Evolutionary conservation across 2,113 vertebrate species (phyloP), one percentile per base, ranked within the genome.

Genomic region (Marmota flaviventris): DNA sequence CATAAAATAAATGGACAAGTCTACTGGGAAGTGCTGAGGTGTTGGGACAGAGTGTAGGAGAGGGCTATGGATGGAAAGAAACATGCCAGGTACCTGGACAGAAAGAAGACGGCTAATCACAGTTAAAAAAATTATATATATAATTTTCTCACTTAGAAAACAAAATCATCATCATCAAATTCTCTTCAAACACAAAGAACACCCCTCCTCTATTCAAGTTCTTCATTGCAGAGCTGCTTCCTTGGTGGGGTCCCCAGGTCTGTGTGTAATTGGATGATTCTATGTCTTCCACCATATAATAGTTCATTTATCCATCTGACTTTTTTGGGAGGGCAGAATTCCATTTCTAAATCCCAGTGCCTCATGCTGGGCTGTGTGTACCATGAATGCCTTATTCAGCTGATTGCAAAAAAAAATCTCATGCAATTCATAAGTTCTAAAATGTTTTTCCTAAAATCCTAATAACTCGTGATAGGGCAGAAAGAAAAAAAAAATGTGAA

Each of bases 151-250:
- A 76, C 45, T 79, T 91, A 69, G 27, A 18, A 58, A 88, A 85
- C 91, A 84, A 79, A 91, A 65, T 53, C 32, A 76, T n/a, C 93
- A 73, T 32, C 61, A 69, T 85, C 29, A 63, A 85, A 83, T 18
- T 83, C 63, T 83, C 69, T 89, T 83, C 61, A 39, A 83, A 73
- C 48, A 73, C 48, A 90, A 72, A 93, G 48, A 94, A 58, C 32
- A 79, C 27, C 45, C 51, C 65, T 77, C 65, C 37, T 48, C 34
- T 53, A 34, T 24, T 32, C 29, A 24, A 58, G 22, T 14, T 85
- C 65, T 51, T 70, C 34, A 5, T 25, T 37, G n/a, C 17, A 84
- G 39, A 85, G 12, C 6, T 39, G 76, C n/a, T 67, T 78, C 27
- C 39, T 82, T 13, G 0, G 13, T 25, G 29, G 56, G 63, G 51